Evolutionary conservation across 2,888 invertebrate genomes (phyloP).

Genomic region (Tethea ocularis): DNA sequence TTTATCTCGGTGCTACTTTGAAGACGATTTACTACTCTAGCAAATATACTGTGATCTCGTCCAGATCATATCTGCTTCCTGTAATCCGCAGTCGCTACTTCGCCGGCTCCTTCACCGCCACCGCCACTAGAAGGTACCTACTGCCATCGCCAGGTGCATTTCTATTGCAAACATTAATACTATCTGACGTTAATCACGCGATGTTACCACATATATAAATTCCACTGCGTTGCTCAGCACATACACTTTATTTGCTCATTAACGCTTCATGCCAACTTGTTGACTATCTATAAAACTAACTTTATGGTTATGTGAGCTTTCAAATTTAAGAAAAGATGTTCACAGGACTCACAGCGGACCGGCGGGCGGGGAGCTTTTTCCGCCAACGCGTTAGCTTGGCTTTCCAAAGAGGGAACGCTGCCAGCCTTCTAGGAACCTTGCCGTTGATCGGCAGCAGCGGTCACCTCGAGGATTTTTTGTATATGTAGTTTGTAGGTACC

Average conservation of each 20-base stretch:
- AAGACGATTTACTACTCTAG: neutral
- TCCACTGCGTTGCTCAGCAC: neutral
- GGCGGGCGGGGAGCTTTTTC: too few species aligned
- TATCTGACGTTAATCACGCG: neutral
- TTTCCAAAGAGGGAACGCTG: too few species aligned
- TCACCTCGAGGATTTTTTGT: too few species aligned
- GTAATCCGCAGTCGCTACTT: neutral
- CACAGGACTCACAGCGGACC: too few species aligned
- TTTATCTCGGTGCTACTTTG: neutral
- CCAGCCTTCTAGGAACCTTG: too few species aligned
- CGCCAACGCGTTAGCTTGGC: too few species aligned
- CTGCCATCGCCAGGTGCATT: neutral
- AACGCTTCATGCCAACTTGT: neutral
- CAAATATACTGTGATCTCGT: neutral
- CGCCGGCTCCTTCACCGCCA: neutral
- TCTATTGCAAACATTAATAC: conserved; percentile 1
- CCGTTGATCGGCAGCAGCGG: too few species aligned
- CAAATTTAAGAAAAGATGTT: too few species aligned
- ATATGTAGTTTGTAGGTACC: too few species aligned
- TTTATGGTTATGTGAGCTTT: too few species aligned
- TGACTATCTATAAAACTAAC: neutral
- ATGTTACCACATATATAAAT: neutral
- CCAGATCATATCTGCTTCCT: conserved; percentile 2
- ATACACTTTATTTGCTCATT: neutral
- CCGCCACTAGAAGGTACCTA: neutral